phyloP scores from a whole-genome alignment of 2,113 vertebrate species.

The Sinocyclocheilus maitianheensis region DNA sequence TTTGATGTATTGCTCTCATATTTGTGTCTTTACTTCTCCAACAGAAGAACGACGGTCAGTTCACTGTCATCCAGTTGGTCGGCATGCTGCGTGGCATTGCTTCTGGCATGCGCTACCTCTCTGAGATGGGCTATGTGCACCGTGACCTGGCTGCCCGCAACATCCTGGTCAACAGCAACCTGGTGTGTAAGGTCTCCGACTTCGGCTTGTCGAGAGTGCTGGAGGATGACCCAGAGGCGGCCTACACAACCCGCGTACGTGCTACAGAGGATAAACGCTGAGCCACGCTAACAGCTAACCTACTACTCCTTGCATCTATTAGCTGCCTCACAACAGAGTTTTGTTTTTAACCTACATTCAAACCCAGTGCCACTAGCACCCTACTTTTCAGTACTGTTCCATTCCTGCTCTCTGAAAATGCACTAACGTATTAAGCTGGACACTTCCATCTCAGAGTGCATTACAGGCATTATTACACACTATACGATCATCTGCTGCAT shows the following conservation, averaged over 20 bases:
- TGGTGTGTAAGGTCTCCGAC: conserved; percentile 90
- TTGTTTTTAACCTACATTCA: conserved; percentile 22
- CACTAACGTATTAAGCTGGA: conserved; percentile 20
- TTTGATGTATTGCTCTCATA: background rate
- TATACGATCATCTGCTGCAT: background rate
- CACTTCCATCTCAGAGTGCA: background rate
- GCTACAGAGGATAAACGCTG: background rate
- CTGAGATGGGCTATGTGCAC: conserved; percentile 89
- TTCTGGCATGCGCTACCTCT: conserved; percentile 92
- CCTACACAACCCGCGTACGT: conserved; percentile 86
- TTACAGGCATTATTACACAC: background rate
- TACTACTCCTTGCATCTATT: conserved; percentile 22
- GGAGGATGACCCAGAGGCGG: conserved; percentile 88
- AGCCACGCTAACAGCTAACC: conserved; percentile 9
- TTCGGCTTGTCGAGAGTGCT: conserved; percentile 86
- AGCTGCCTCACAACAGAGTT: conserved; percentile 30
- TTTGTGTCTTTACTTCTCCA: conserved; percentile 35
- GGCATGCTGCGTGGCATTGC: conserved; percentile 96
- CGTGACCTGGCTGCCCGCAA: conserved; percentile 89
- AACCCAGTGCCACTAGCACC: conserved; percentile 3
- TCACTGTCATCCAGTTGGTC: conserved; percentile 95
- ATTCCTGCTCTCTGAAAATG: background rate
- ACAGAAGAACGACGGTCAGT: conserved; percentile 95
- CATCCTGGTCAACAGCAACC: conserved; percentile 89
- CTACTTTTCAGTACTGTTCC: conserved; percentile 1